phyloP scores from a whole-genome alignment of 2,888 invertebrate genomes.

The Agrilus biguttatus region DNA sequence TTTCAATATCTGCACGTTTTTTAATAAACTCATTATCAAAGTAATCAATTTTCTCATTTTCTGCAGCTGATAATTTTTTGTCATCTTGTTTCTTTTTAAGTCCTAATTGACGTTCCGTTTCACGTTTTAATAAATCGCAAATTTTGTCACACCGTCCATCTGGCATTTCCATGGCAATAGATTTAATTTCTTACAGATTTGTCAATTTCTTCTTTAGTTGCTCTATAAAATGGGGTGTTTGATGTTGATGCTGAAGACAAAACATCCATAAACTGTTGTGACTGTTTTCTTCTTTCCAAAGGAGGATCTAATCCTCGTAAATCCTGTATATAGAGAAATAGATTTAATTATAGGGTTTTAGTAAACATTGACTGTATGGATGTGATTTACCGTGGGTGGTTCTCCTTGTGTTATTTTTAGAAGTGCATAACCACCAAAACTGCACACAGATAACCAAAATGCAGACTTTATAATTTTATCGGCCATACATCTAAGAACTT shows the following conservation, averaged over 20 bases:
- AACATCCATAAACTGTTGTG: constrained; percentile 26
- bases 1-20: constrained; percentile 49
- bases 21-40: constrained; percentile 56
- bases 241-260: constrained; percentile 36
- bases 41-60: constrained; percentile 53
- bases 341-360: too few species aligned
- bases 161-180: constrained; percentile 15
- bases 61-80: constrained; percentile 44
- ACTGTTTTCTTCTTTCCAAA: constrained; percentile 18
- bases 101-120: constrained; percentile 49
- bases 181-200: constrained; percentile 15
- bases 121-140: constrained; percentile 36
- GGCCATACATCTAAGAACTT: constrained; percentile 21
- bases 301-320: constrained; percentile 17
- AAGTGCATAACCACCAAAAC: constrained; percentile 45
- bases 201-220: constrained; percentile 36
- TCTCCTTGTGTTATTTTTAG: constrained; percentile 29
- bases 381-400: constrained; percentile 8
- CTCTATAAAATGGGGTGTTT: constrained; percentile 32
- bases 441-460: constrained; percentile 45
- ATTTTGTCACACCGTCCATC: constrained; percentile 29
- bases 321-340: constrained; percentile 27
- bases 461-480: constrained; percentile 28
- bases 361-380: too few species aligned
- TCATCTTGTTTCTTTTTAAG: constrained; percentile 50